Conservation (phyloP, 2,888 invertebrate species). For the Drosophila sordidapex region DNA sequence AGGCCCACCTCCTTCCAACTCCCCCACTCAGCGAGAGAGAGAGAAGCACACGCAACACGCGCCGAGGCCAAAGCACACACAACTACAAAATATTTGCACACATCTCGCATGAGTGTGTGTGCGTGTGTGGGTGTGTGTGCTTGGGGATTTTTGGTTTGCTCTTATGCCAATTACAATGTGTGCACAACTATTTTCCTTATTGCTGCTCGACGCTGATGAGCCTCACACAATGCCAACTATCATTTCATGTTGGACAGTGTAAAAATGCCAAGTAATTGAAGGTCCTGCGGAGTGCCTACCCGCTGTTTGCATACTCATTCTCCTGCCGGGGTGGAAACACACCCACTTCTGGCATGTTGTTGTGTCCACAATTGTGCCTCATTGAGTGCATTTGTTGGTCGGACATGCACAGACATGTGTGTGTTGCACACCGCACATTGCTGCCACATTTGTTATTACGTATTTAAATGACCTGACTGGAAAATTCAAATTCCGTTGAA, state of each 20-base stretch:
- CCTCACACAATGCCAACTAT: constrained; percentile 12
- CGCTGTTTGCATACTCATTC: not conserved
- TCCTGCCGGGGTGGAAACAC: constrained; percentile 23
- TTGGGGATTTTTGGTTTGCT: constrained; percentile 5
- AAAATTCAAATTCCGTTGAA: constrained; percentile 9
- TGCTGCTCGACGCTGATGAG: constrained; percentile 1
- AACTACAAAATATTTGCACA: constrained; percentile 60
- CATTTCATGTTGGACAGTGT: constrained; percentile 30
- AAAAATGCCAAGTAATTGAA: constrained; percentile 42
- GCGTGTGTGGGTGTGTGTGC: not conserved
- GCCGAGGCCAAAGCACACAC: constrained; percentile 48
- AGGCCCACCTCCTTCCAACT: not conserved
- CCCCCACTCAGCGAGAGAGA: not conserved
- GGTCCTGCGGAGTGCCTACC: constrained; percentile 36
- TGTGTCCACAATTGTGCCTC: not conserved
- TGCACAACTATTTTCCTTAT: constrained; percentile 1
- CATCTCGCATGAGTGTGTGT: constrained; percentile 14
- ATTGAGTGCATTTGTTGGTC: constrained; percentile 6
- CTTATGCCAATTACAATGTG: constrained; percentile 33
- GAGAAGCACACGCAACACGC: constrained; percentile 44
- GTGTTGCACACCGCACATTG: constrained; percentile 10
- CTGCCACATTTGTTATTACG: constrained; percentile 7
- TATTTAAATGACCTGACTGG: constrained; percentile 51
- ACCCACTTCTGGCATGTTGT: constrained; percentile 45
- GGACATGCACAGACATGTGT: constrained; percentile 5